Conservation (phyloP, 1,140 invertebrate genomes). For the Macrostomum lignano region DNA sequence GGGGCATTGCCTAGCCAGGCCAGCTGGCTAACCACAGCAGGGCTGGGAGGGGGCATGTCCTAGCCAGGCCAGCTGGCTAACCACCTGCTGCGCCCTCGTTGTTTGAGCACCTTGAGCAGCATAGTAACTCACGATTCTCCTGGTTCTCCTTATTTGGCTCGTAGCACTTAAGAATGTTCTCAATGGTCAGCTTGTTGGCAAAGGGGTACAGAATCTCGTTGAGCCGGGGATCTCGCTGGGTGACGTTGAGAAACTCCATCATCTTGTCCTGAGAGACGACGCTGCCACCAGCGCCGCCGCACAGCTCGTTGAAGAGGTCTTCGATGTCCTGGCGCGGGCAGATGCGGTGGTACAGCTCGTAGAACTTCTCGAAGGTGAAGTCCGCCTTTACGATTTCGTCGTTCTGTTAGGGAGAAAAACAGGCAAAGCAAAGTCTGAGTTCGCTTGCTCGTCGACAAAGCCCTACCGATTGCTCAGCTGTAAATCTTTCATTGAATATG, state of each 20-base stretch:
- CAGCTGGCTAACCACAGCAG: too few species aligned
- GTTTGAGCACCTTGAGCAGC: neutral
- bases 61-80: too few species aligned
- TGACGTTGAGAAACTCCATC: slow-evolving; percentile 77
- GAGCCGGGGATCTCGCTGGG: slow-evolving; percentile 80
- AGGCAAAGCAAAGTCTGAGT: too few species aligned
- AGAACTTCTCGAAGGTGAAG: slow-evolving; percentile 97
- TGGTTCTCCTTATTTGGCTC: neutral
- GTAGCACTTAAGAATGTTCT: slow-evolving; percentile 4
- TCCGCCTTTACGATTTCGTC: slow-evolving; percentile 72
- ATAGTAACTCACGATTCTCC: neutral
- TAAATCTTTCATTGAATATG: too few species aligned
- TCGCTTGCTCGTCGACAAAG: too few species aligned
- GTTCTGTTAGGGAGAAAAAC: slow-evolving; percentile 14
- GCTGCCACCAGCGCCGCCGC: slow-evolving; percentile 3
- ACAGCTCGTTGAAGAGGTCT: slow-evolving; percentile 84
- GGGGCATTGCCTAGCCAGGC: too few species aligned
- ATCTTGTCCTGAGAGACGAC: slow-evolving; percentile 37
- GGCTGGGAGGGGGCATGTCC: too few species aligned
- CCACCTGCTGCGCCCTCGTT: too few species aligned
- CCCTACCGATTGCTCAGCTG: too few species aligned
- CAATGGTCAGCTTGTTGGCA: slow-evolving; percentile 5
- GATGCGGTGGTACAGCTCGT: slow-evolving; percentile 87
- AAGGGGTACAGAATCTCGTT: slow-evolving; percentile 96
- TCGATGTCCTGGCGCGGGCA: slow-evolving; percentile 96